Evolutionary conservation across 2,113 vertebrate genomes (phyloP).

Genomic region (Tenebrosternarchus preto): DNA sequence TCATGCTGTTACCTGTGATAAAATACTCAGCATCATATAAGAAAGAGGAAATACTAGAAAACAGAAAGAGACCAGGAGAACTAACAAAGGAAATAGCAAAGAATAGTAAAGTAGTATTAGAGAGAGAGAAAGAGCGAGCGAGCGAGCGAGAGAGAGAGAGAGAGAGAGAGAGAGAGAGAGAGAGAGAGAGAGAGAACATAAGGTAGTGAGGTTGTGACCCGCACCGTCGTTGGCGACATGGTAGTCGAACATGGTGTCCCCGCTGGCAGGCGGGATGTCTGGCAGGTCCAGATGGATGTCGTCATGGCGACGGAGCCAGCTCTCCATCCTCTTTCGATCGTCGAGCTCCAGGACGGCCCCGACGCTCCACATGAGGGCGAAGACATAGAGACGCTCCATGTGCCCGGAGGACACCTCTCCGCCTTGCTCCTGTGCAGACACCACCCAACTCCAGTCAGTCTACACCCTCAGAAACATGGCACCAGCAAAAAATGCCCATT

Average conservation of each 20-base stretch:
- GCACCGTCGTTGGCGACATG: constrained; percentile 83
- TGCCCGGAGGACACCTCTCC: constrained; percentile 77
- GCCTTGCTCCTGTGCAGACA: constrained; percentile 79
- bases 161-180: background rate
- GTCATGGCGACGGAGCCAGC: constrained; percentile 79
- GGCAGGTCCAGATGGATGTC: constrained; percentile 78
- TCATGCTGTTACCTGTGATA: constrained; percentile 9
- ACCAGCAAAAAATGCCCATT: too few species aligned
- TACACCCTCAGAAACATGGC: too few species aligned
- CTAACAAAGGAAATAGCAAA: background rate
- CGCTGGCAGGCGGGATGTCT: constrained; percentile 65
- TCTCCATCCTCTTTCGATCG: constrained; percentile 83
- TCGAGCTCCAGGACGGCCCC: constrained; percentile 86
- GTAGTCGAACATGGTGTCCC: constrained; percentile 89
- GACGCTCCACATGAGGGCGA: constrained; percentile 93
- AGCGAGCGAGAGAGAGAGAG: background rate
- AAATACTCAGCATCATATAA: constrained; percentile 13
- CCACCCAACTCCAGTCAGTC: constrained; percentile 1
- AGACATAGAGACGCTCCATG: constrained; percentile 87
- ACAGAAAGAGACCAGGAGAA: background rate
- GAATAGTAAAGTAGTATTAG: background rate
- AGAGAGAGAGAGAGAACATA: background rate
- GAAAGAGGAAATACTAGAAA: background rate
- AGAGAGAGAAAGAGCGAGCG: background rate
- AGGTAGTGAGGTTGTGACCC: constrained; percentile 43